Base-by-base conservation (phyloP, 2,113 vertebrate genomes). In the Chelonoidis abingdonii region DNA sequence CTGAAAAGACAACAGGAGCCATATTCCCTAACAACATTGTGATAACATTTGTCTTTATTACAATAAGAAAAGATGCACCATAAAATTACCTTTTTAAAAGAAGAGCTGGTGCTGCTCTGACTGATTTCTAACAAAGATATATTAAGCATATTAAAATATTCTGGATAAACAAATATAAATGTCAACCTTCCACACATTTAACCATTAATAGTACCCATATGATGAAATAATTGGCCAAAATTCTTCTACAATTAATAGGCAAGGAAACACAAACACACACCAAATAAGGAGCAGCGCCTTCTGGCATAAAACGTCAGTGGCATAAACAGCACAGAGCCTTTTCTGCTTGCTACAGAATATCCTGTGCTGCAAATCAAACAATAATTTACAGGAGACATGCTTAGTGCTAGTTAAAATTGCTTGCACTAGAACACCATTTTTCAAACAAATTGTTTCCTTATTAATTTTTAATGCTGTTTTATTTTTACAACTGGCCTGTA, bases 31-130 rank as follows among this genome's bases (percentile, higher is more conserved):
- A 6, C 35, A 38, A 10, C 88, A 10, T 52, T 29, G 12, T 13
- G 56, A 93, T 95, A 86, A 82, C 10, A 44, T 80, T 92, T 89
- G 35, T 76, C 62, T 54, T 90, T 25, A 22, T 84, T 86, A 86
- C 21, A 89, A 11, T 38, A 65, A 19, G 76, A 65, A 17, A 65
- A 65, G n/a, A 75, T 76, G 38, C 41, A 76, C 24, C 41, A 5
- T 44, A 76, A 76, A 44, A 44, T 78, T 47, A 78, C 25, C 24
- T 41, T 41, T 44, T 35, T n/a, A n/a, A 69, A n/a, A 69, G 62
- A n/a, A 69, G 35, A n/a, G 62, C 35, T 69, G 16, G 35, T 35
- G 31, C 35, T n/a, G 7, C 62, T 69, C n/a, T 41, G 22, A 11
- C 27, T 76, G 72, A 44, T 47, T 78, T 78, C 24, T 47, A 78